phyloP scores from a whole-genome alignment of 2,888 invertebrate genomes.

The Diarsia dahlii region DNA sequence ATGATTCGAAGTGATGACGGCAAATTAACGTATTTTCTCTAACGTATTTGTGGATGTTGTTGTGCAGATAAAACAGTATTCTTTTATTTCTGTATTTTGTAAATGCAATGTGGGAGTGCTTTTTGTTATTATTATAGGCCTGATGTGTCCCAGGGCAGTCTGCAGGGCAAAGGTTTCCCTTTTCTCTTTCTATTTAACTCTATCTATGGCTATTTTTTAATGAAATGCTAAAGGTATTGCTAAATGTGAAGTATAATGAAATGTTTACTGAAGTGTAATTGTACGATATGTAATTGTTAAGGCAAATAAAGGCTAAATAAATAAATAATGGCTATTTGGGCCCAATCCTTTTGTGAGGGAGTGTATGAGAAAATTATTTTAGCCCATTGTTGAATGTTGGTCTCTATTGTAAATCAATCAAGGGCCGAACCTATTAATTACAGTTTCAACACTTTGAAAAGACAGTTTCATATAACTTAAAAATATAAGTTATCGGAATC shows the following conservation, averaged over 20 bases:
- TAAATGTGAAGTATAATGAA: too few relatives aligned
- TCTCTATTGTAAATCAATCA: neutral
- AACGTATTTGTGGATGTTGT: slow-evolving; percentile 4
- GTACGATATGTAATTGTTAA: too few relatives aligned
- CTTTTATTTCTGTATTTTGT: neutral
- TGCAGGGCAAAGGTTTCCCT: neutral
- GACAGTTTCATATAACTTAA: neutral
- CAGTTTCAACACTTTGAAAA: neutral
- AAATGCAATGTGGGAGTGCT: neutral
- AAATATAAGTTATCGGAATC: slow-evolving; percentile 3
- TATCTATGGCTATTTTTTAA: too few relatives aligned
- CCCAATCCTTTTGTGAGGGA: too few relatives aligned
- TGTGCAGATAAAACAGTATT: neutral
- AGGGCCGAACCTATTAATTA: neutral
- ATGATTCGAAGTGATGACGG: slow-evolving; percentile 28
- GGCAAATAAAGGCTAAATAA: too few relatives aligned
- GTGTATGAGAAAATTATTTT: neutral
- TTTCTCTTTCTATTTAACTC: too few relatives aligned
- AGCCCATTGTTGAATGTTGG: neutral
- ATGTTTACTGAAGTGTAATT: too few relatives aligned
- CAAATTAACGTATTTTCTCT: slow-evolving; percentile 20
- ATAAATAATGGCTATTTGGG: too few relatives aligned
- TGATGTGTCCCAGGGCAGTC: too few relatives aligned
- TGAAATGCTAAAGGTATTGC: too few relatives aligned
- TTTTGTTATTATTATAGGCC: too few relatives aligned